Percentiles rank a stretch among this genome's conserved stretches.
These are phyloP conservation scores for Mythimna albipuncta DNA, from an alignment of 2,888 invertebrate genomes.

Conservation along the genomic window DNA sequence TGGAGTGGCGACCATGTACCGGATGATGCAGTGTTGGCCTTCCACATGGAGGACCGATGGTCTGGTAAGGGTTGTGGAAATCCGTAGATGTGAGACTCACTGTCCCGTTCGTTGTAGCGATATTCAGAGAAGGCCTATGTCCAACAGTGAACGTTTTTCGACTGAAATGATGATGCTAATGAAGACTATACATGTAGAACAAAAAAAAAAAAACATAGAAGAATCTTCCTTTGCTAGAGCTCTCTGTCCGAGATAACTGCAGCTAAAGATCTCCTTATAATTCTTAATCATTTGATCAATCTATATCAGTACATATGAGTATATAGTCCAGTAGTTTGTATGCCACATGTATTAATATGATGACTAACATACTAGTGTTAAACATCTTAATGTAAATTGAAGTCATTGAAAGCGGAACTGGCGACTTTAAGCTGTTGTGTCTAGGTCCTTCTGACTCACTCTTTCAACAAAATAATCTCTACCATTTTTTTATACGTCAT, in stretches of 20 bases:
- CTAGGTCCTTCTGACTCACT: slow-evolving; percentile 60
- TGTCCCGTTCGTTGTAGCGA: too few relatives aligned
- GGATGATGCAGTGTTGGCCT: too few relatives aligned
- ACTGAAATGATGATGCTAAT: too few relatives aligned
- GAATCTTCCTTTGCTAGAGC: too few relatives aligned
- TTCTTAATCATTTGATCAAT: neutral
- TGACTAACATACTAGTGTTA: slow-evolving; percentile 58
- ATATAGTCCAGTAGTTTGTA: slow-evolving; percentile 36
- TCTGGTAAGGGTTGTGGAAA: too few relatives aligned
- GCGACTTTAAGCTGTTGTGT: slow-evolving; percentile 71
- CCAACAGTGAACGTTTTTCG: too few relatives aligned
- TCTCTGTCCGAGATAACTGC: neutral
- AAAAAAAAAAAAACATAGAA: too few relatives aligned
- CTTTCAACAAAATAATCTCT: slow-evolving; percentile 10
- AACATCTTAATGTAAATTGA: slow-evolving; percentile 73
- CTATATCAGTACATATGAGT: neutral
- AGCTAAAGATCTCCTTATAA: neutral
- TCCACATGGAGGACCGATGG: too few relatives aligned
- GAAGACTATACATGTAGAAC: too few relatives aligned
- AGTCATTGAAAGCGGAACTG: slow-evolving; percentile 79
- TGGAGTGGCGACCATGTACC: too few relatives aligned
- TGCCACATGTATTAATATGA: slow-evolving; percentile 39
- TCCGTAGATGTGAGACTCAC: too few relatives aligned
- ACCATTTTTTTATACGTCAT: neutral
- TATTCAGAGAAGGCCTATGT: too few relatives aligned